These are phyloP conservation scores for Merops nubicus DNA, from an alignment of 2,113 vertebrate species.

Conservation along the genomic window DNA sequence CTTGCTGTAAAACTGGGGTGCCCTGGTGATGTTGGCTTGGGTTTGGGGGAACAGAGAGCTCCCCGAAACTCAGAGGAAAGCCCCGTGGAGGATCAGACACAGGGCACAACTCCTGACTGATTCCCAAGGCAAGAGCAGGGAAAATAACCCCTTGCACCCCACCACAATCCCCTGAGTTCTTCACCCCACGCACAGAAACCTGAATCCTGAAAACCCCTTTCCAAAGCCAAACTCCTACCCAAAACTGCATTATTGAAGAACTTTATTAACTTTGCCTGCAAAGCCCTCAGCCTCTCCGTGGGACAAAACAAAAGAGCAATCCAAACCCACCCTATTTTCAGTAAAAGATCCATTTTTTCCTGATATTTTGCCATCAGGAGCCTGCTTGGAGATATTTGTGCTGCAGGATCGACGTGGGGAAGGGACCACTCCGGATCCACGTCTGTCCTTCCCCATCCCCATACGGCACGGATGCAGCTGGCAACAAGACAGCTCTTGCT, in stretches of 20 bases:
- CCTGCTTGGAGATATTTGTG: neutral
- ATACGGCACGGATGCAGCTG: fast-evolving
- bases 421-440: neutral
- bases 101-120: fast-evolving
- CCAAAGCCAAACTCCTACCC: neutral
- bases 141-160: fast-evolving
- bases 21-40: fast-evolving
- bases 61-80: fast-evolving
- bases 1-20: neutral
- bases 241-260: neutral
- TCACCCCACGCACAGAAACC: neutral
- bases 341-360: neutral
- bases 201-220: fast-evolving
- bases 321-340: neutral
- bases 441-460: neutral
- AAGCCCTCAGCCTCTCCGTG: neutral
- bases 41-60: neutral
- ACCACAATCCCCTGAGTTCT: fast-evolving
- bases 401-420: neutral
- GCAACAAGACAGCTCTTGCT: neutral
- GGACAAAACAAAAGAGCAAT: fast-evolving
- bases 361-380: neutral
- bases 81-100: fast-evolving
- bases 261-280: neutral
- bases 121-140: fast-evolving